Base-by-base conservation (phyloP, 2,797 vertebrate genomes). In the Mycteria americana region DNA sequence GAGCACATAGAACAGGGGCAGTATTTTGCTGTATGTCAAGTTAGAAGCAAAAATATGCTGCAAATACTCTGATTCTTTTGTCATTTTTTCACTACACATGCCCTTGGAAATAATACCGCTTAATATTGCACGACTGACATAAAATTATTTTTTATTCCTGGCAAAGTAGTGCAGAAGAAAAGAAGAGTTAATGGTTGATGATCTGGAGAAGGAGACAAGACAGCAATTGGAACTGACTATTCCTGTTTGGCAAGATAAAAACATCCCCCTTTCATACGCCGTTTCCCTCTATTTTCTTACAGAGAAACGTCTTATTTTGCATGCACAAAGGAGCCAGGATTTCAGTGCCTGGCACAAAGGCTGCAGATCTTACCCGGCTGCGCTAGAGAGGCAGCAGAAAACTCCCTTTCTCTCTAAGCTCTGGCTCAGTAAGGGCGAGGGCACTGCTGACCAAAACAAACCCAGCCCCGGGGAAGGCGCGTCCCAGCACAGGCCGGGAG, bases 201-300 rank as follows among this genome's bases (percentile, higher is more conserved):
- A 87, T 76, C 85, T 60, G 92, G 80, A 90, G 93, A 73, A 69
- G 83, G 88, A 91, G 89, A 92, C 16, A 41, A 95, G 92, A 91
- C 83, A 89, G 70, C 2, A 19, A 97, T 77, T 91, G 96, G 95
- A 97, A 89, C 86, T 46, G 84, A 92, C 94, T 93, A 94, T 87
- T 94, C 68, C 83, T 92, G 53, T 83, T 95, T 96, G 94, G 95
- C 92, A 97, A 88, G 93, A 97, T 88, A 88, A 96, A 95, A 95
- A 85, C 90, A 37, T 70, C 72, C 93, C 93, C 88, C 68, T 92
- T 96, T 95, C 94, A 95, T 64, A 85, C 19, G 8, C 90, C 35
- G 87, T 37, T 94, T 91, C 92, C 88, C 83, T 94, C 90, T 82
- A 50, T 89, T 95, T 96, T 85, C 92, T 91, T 82, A 92, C 92